Evolutionary conservation across 2,888 invertebrate genomes (phyloP), one percentile per base, ranked within the genome.

Genomic region (Hipparchia semele): DNA sequence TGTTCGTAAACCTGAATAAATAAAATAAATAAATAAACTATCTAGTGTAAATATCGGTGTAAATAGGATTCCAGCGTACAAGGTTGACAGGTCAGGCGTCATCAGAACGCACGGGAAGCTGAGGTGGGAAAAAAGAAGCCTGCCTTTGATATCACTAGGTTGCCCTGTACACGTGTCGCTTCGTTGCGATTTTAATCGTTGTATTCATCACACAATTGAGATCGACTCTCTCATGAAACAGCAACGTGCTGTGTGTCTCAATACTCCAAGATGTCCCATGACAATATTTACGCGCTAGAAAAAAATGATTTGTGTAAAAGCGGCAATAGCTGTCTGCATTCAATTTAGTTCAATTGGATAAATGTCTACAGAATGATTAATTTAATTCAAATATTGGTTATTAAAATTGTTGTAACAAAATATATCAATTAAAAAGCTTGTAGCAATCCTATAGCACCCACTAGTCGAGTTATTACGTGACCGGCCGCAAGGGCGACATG

Each of bases 41-140:
- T 23, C 23, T 23, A 23, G 23, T 23, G 23, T 23, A 23, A 23
- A 23, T 23, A 23, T 23, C 23, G 23, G 23, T 23, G 49, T 49
- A 49, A 49, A 49, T 49, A 4, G 8, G 49, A 6, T 58, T 74
- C 68, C 65, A 68, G 71, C 75, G 69, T 75, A 77, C 82, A 83
- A 85, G 84, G 84, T 79, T 82, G 81, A 71, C 83, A 75, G 84
- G 85, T 83, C 83, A 83, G 76, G 78, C 77, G 77, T 79, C 77
- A 76, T 78, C 70, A 64, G 61, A 73, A 68, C 69, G 71, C 71
- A 75, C 74, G 77, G 76, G 75, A 78, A 79, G 76, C 76, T 61
- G 61, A 70, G 70, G 61, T 62, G 68, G 49, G 60, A 71, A 73
- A 71, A 74, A 73, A 76, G 74, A 70, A 74, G 76, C 70, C 74